Conservation (phyloP, 1,140 invertebrate species). For the Trichonephila clavata region DNA sequence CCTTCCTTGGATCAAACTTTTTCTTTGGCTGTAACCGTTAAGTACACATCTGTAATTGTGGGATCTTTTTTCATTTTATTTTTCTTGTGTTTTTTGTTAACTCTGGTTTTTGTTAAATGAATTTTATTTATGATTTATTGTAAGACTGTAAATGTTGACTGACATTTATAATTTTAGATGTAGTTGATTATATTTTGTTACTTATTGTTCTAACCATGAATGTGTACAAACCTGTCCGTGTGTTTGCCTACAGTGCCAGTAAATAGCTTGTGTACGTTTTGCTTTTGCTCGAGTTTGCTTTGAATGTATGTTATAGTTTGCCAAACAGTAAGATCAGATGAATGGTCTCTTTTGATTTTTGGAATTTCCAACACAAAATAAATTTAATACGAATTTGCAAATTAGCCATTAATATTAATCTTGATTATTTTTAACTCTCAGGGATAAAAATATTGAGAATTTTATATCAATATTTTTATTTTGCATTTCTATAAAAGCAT, state of each 20-base stretch:
- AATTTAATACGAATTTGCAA: too few relatives aligned
- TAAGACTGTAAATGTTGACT: conserved; percentile 11
- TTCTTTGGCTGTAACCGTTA: conserved; percentile 5
- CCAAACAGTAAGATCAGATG: too few relatives aligned
- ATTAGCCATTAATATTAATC: background rate
- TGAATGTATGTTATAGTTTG: background rate
- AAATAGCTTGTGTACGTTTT: background rate
- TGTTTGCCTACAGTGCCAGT: background rate
- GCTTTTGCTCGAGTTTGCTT: background rate
- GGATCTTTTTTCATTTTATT: conserved; percentile 26
- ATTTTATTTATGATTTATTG: conserved; percentile 29
- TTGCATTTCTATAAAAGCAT: too few relatives aligned
- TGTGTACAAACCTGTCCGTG: background rate
- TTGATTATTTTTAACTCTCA: background rate
- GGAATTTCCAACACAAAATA: too few relatives aligned
- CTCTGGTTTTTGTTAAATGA: conserved; percentile 19
- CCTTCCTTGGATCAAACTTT: background rate
- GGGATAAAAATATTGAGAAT: conserved; percentile 5
- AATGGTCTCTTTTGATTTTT: too few relatives aligned
- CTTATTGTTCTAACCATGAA: conserved; percentile 15
- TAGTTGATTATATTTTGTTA: conserved; percentile 9
- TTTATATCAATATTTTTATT: background rate
- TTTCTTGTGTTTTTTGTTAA: background rate
- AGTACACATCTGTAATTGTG: conserved; percentile 3
- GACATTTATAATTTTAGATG: background rate